Evolutionary conservation across 2,113 vertebrate genomes (phyloP), one percentile per base, ranked within the genome.

Genomic region (Chamaea fasciata): DNA sequence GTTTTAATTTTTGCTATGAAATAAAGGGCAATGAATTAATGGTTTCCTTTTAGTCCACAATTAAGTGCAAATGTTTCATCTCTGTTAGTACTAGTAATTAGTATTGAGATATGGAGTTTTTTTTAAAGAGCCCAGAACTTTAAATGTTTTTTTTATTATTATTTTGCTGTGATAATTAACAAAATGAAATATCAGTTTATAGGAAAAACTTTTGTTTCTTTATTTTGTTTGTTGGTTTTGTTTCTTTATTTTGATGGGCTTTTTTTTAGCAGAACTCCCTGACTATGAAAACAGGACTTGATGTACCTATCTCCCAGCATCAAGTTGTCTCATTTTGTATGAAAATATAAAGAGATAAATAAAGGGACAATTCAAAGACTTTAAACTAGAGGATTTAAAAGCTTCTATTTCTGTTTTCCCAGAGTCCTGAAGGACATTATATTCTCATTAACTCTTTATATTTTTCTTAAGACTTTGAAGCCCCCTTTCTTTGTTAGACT

Each of bases 91-190:
- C 13, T 59, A 17, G 59, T 50, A 65, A 82, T 35, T 7, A 56
- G 2, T 23, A 50, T 18, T 50, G 35, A 55, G 24, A 12, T 41
- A 33, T 10, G 6, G 9, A 5, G 1, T 0, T 2, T 42, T 62
- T 77, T 77, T 47, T 9, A 10, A 60, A 69, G 16, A 59, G 53
- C 49, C 10, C 19, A 35, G 13, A 44, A 52, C 20, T 35, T 56
- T 15, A 62, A 28, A 33, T 28, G 13, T 17, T 63, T 59, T 57
- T n/a, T 39, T 35, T 65, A n/a, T n/a, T 27, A 27, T 41, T 62
- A 22, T 56, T 83, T n/a, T 65, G 10, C 24, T 64, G 11, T 27
- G 62, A 17, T 23, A 87, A 49, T n/a, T 23, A 21, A 15, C 1
- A 7, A 86, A 39, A 44, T 23, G 4, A 89, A 80, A n/a, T 23